These are phyloP conservation scores for Bombyx mori DNA, from an alignment of 1,140 invertebrate genomes.

Conservation along the genomic window ASM3026992v2 NC_085114.1:4200501-4201000, in stretches of 20 bases:
- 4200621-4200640: slow-evolving; percentile 10
- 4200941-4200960: slow-evolving; percentile 18
- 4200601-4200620: slow-evolving; percentile 11
- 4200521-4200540: slow-evolving; percentile 10
- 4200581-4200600: slow-evolving; percentile 14
- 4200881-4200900: background rate
- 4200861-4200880: background rate
- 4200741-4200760: slow-evolving; percentile 2
- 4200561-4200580: slow-evolving; percentile 13
- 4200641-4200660: slow-evolving; percentile 11
- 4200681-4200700: slow-evolving; percentile 8
- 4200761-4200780: background rate
- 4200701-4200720: slow-evolving; percentile 4
- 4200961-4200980: slow-evolving; percentile 35
- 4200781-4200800: background rate
- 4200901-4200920: background rate
- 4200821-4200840: slow-evolving; percentile 12
- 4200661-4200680: slow-evolving; percentile 10
- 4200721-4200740: slow-evolving; percentile 6
- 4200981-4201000: slow-evolving; percentile 41
- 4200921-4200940: background rate
- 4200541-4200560: slow-evolving; percentile 15
- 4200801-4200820: slow-evolving; percentile 2
- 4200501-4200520: slow-evolving; percentile 13
- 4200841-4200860: slow-evolving; percentile 6